Percentiles rank a stretch among this genome's conserved stretches.
Evolutionary conservation across 2,113 vertebrate species (phyloP).

Genomic region (Balaenoptera acutorostrata): DNA sequence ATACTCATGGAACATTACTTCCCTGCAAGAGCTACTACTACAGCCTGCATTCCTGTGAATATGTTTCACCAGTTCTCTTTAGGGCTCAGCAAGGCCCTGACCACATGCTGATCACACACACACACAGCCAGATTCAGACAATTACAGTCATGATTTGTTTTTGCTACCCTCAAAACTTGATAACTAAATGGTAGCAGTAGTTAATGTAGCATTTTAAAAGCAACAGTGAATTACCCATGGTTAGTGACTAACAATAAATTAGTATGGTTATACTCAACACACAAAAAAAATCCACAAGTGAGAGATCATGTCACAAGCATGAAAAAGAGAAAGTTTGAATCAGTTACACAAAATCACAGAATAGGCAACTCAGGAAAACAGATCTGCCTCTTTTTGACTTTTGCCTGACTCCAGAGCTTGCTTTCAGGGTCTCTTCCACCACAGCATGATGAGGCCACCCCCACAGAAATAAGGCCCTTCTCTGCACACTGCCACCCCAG

Average conservation of each 20-base stretch:
- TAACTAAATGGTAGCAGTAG: constrained; percentile 53
- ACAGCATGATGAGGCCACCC: not conserved
- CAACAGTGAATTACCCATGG: constrained; percentile 51
- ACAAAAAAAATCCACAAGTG: not conserved
- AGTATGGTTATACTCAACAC: constrained; percentile 25
- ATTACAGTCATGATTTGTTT: constrained; percentile 68
- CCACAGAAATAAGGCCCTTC: not conserved
- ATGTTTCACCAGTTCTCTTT: not conserved
- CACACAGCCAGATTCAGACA: constrained; percentile 60
- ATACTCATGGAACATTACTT: constrained; percentile 52
- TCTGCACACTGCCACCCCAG: not conserved
- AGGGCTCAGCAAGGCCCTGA: constrained; percentile 51
- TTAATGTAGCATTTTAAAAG: constrained; percentile 74
- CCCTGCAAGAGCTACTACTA: constrained; percentile 28
- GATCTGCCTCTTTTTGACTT: not conserved
- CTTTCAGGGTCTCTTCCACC: not conserved
- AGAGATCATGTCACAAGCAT: not conserved
- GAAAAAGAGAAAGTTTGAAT: not conserved
- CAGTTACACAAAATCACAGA: not conserved
- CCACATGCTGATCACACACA: constrained; percentile 62
- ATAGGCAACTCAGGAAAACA: not conserved
- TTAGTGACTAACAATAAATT: constrained; percentile 66
- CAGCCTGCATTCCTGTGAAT: not conserved
- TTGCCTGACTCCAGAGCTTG: not conserved
- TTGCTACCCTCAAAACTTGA: constrained; percentile 43